Evolutionary conservation across 2,797 vertebrate genomes (phyloP).

Genomic region (Hypotaenidia okinawae): DNA sequence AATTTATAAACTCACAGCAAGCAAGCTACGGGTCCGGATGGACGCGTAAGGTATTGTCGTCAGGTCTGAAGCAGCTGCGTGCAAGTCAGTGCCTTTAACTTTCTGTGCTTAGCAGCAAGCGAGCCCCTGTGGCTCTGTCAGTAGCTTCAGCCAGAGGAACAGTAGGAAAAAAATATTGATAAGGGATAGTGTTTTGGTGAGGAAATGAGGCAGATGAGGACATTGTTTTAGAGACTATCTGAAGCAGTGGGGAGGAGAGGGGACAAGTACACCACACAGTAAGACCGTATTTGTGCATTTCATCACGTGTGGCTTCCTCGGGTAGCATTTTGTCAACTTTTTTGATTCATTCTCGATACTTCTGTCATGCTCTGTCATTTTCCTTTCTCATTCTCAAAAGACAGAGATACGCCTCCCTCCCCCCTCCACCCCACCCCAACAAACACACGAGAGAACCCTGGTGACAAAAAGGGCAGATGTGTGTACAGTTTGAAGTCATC

Average conservation of each 20-base stretch:
- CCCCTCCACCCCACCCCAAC: accelerated
- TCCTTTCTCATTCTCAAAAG: background rate
- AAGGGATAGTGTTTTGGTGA: background rate
- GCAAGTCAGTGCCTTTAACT: background rate
- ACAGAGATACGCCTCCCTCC: background rate
- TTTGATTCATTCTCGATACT: background rate
- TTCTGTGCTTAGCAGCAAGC: background rate
- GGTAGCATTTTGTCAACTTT: background rate
- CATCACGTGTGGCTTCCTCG: background rate
- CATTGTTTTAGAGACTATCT: background rate
- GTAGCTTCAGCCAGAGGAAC: background rate
- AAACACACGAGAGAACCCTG: background rate
- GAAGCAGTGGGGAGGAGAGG: background rate
- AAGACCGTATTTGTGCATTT: background rate
- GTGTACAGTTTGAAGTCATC: background rate
- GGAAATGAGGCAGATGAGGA: background rate
- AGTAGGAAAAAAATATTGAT: background rate
- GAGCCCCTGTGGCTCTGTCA: background rate
- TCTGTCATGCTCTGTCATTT: background rate
- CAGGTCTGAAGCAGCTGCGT: background rate
- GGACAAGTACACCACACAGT: background rate
- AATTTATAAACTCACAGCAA: background rate
- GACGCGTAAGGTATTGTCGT: background rate
- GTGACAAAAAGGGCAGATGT: background rate
- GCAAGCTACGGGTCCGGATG: accelerated